Conservation (phyloP, 2,113 vertebrate species). For the Pollimyrus isidori region DNA sequence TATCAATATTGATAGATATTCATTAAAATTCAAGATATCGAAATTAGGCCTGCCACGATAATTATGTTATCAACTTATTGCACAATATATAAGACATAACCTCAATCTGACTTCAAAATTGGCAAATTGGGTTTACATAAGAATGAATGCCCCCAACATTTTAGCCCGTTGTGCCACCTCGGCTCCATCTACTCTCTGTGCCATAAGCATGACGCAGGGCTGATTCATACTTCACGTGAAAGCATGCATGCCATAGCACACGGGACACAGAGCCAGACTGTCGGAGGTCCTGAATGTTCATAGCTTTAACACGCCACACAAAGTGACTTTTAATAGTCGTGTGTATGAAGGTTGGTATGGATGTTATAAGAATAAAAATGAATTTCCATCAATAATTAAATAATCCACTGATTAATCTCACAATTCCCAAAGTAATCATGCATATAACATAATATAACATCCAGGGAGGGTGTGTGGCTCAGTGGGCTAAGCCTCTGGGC, state of each 20-base stretch:
- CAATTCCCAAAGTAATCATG: neutral
- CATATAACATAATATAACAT: neutral
- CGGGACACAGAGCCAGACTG: neutral
- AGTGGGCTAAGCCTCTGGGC: too few species aligned
- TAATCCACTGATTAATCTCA: too few species aligned
- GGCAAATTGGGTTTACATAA: too few species aligned
- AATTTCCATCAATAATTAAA: neutral
- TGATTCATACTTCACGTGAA: neutral
- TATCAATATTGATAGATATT: neutral
- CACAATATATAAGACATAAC: neutral
- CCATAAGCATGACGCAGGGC: neutral
- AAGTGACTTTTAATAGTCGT: neutral
- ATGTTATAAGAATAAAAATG: neutral
- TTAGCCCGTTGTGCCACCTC: neutral
- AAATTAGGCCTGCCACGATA: neutral
- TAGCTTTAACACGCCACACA: neutral
- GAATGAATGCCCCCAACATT: too few species aligned
- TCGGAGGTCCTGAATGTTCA: neutral
- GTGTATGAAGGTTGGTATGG: neutral
- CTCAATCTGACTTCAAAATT: too few species aligned
- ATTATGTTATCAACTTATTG: neutral
- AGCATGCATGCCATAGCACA: neutral
- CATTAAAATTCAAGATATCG: neutral
- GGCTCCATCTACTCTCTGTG: neutral
- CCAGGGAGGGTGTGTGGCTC: too few species aligned